Conservation (phyloP, 2,797 vertebrate species). For the Pseudomugil gertrudae region DNA sequence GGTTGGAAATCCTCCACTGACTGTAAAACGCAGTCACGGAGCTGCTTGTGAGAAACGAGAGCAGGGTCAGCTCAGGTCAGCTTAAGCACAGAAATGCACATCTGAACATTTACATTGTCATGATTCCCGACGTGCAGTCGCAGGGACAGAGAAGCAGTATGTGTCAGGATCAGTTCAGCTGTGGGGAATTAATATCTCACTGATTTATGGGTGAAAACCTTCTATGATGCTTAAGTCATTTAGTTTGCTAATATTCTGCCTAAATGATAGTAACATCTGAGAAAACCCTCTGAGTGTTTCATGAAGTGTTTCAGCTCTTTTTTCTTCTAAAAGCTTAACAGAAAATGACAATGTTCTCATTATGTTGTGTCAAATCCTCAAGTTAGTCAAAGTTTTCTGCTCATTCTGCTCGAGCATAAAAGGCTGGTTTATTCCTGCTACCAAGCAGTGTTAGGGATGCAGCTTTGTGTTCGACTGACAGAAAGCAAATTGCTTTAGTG, state of each 20-base stretch:
- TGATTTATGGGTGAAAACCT: not conserved
- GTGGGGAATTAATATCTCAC: not conserved
- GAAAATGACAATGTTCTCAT: slow-evolving; percentile 39
- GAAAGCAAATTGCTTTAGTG: slow-evolving; percentile 1
- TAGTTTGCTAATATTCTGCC: slow-evolving; percentile 11
- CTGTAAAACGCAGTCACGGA: slow-evolving; percentile 51
- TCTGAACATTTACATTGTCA: too few relatives aligned
- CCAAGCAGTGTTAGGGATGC: slow-evolving; percentile 3
- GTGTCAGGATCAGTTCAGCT: not conserved
- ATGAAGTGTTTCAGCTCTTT: slow-evolving; percentile 10
- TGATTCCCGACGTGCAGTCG: too few relatives aligned
- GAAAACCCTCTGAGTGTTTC: slow-evolving; percentile 36
- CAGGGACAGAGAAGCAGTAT: not conserved
- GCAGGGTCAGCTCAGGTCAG: slow-evolving; percentile 48
- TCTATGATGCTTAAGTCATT: not conserved
- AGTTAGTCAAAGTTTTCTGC: slow-evolving; percentile 28
- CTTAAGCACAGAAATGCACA: too few relatives aligned
- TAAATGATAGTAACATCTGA: slow-evolving; percentile 21
- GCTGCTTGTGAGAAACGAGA: slow-evolving; percentile 48
- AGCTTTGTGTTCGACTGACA: slow-evolving; percentile 3
- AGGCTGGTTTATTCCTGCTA: slow-evolving; percentile 15
- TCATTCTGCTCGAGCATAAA: too few relatives aligned
- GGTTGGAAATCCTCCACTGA: slow-evolving; percentile 57
- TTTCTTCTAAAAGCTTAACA: slow-evolving; percentile 6
- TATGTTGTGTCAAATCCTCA: slow-evolving; percentile 18